Percentiles rank a stretch among this genome's conserved stretches.
phyloP scores from a whole-genome alignment of 2,113 vertebrate species.

The Oryzias celebensis region DNA sequence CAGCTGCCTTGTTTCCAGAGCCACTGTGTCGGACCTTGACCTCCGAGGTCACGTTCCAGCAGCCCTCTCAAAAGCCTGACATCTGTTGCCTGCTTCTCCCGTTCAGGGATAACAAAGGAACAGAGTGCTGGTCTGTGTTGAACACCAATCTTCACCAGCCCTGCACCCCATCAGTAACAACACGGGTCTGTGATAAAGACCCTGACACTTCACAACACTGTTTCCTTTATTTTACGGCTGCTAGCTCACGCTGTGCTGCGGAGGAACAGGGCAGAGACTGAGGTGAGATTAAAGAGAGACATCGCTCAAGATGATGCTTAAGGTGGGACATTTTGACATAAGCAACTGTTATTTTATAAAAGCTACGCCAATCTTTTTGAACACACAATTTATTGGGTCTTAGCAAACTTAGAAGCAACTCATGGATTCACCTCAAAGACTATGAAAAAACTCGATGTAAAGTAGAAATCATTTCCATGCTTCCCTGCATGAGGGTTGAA shows the following conservation, averaged over 20 bases:
- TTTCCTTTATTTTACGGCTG: slow-evolving; percentile 7
- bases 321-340: not conserved
- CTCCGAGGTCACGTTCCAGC: slow-evolving; percentile 77
- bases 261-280: not conserved
- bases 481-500: no score
- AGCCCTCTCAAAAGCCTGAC: slow-evolving; percentile 77
- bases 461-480: no score
- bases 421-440: no score
- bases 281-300: not conserved
- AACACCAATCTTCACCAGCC: not conserved
- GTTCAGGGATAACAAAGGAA: slow-evolving; percentile 48
- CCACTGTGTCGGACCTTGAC: slow-evolving; percentile 66
- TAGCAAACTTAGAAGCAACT: no score
- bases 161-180: slow-evolving; percentile 4
- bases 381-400: no score
- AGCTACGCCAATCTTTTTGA: not conserved
- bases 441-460: no score
- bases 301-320: not conserved
- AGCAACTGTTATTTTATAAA: not conserved
- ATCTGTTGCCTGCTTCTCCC: slow-evolving; percentile 79
- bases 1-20: slow-evolving; percentile 35
- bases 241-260: not conserved
- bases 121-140: slow-evolving; percentile 49
- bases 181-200: slow-evolving; percentile 31
- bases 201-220: slow-evolving; percentile 5